phyloP scores from a whole-genome alignment of 23 tunicate species.

The Ascidia mentula region DNA sequence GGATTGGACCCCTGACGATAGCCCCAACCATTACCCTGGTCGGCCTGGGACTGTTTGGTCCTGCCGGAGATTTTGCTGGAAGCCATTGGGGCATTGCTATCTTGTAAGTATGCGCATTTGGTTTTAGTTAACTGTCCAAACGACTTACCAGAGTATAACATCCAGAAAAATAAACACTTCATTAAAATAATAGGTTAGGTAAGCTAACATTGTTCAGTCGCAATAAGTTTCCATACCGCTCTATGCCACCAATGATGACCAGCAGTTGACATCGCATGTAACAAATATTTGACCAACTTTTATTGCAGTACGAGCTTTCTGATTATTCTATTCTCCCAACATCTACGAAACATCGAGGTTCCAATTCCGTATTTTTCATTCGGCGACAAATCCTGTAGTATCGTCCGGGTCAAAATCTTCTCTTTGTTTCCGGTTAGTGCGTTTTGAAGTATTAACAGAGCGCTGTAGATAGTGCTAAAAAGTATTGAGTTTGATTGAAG shows the following conservation, averaged over 20 bases:
- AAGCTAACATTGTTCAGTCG: too few species aligned
- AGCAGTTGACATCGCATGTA: not conserved
- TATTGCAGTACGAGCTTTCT: conserved; percentile 48
- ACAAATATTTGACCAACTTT: not conserved
- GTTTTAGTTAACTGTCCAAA: too few species aligned
- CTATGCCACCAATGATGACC: not conserved
- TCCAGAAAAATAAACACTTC: too few species aligned
- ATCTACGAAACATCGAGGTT: conserved; percentile 50
- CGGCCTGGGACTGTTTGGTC: conserved; percentile 60
- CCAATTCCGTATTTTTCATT: conserved; percentile 31
- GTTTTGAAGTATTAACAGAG: too few species aligned
- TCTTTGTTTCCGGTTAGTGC: conserved; percentile 68
- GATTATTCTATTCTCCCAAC: conserved; percentile 77
- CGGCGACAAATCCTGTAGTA: conserved; percentile 4
- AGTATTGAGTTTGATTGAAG: too few species aligned
- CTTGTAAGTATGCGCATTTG: conserved; percentile 44
- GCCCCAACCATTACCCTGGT: conserved; percentile 82
- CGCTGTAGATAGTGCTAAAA: too few species aligned
- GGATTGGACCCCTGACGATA: conserved; percentile 83
- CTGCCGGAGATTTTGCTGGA: conserved; percentile 66
- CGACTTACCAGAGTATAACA: too few species aligned
- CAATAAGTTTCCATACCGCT: too few species aligned
- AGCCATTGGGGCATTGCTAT: conserved; percentile 71
- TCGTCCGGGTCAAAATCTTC: conserved; percentile 37
- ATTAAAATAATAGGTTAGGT: too few species aligned